Evolutionary conservation across 2,888 invertebrate species (phyloP).

Genomic region (Catocala sponsa): DNA sequence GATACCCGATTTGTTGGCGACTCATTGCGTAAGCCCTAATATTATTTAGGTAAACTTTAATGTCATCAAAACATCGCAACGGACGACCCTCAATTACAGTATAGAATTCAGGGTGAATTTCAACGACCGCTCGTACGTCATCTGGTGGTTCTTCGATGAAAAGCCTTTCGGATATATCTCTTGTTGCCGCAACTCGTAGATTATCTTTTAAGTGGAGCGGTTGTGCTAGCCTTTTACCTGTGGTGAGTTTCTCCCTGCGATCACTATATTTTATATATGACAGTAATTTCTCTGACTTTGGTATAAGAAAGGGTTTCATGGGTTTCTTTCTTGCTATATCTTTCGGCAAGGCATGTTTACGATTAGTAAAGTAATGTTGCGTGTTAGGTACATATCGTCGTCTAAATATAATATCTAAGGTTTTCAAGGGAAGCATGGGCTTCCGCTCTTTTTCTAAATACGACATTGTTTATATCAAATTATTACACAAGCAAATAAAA

Average conservation of each 20-base stretch:
- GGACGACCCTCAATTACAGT: conserved; percentile 89
- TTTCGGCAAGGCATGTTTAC: conserved; percentile 67
- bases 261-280: conserved; percentile 84
- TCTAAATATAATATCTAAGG: conserved; percentile 80
- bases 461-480: conserved; percentile 55
- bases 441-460: conserved; percentile 73
- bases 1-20: conserved; percentile 82
- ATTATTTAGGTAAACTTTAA: conserved; percentile 87
- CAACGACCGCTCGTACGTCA: conserved; percentile 88
- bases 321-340: conserved; percentile 56
- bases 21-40: conserved; percentile 83
- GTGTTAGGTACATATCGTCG: conserved; percentile 81
- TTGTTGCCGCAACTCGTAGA: conserved; percentile 75
- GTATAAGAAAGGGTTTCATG: conserved; percentile 70
- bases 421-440: conserved; percentile 79
- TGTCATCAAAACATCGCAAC: conserved; percentile 87
- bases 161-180: conserved; percentile 87
- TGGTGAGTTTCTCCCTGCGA: conserved; percentile 70
- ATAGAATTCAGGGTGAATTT: conserved; percentile 90
- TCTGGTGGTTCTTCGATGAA: conserved; percentile 87
- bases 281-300: conserved; percentile 78
- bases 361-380: conserved; percentile 81
- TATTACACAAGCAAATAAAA: not conserved
- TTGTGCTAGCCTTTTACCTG: conserved; percentile 63
- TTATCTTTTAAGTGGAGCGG: conserved; percentile 79